Evolutionary conservation across 1,140 invertebrate genomes (phyloP), one percentile per base, ranked within the genome.

Genomic region (Pararge aegeria): DNA sequence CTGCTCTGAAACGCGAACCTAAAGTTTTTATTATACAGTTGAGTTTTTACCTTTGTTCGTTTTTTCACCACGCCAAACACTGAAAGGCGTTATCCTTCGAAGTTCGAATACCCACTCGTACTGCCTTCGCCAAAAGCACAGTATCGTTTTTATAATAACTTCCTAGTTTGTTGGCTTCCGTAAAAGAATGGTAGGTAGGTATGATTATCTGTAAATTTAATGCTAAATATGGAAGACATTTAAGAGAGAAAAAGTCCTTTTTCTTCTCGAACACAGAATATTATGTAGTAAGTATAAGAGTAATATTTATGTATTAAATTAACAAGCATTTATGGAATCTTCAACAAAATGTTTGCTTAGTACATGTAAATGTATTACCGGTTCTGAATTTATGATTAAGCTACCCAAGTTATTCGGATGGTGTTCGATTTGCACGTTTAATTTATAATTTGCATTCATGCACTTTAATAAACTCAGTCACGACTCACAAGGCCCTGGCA

Each of bases 11-110:
- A 34, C 7, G 10, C 30, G 30, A 12, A 34, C 30, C 30, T 34
- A 1, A 10, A 10, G 2, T 16, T 30, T 34, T 29, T 19, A 27
- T 16, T 51, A 13, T 15, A 7, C 7, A 34, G 49, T 30, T 16
- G 21, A 16, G 15, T 51, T 51, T 34, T 27, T 16, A 5, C 29
- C 1, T 29, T 55, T 55, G 24, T 55, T 46, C 15, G 16, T 44
- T 46, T 44, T 20, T 20, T 46, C 9, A 19, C 49, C 49, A 63
- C 42, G 50, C 30, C 56, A 55, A 49, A 38, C 49, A 66, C 54
- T 64, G 70, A 70, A 77, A 77, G 74, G 46, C 21, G 72, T 71
- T 71, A 49, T 66, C 76, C 76, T 79, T 77, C 70, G 51, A 38
- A 62, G 61, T 64, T 66, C 59, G 61, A 51, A 66, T 58, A 57